phyloP scores from a whole-genome alignment of 2,113 vertebrate genomes.

The Myotis brandtii region DNA sequence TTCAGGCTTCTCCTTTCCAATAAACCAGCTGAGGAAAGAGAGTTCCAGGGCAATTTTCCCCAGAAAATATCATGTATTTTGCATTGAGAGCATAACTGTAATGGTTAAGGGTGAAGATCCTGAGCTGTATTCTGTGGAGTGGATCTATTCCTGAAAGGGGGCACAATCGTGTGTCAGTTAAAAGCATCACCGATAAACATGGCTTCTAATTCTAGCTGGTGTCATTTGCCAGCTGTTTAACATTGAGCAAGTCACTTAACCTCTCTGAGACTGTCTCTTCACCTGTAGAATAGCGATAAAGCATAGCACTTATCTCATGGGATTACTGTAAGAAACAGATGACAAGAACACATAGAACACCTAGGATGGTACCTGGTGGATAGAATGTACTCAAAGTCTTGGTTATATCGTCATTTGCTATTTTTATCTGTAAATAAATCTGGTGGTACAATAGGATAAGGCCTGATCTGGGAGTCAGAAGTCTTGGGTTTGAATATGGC shows the following conservation, averaged over 20 bases:
- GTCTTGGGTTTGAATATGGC: background rate
- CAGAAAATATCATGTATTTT: background rate
- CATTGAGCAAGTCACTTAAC: background rate
- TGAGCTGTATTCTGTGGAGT: background rate
- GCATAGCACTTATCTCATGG: background rate
- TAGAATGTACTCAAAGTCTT: background rate
- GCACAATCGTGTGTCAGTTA: background rate
- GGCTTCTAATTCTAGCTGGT: background rate
- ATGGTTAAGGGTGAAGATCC: background rate
- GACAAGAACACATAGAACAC: background rate
- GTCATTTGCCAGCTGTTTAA: background rate
- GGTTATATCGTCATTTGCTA: background rate
- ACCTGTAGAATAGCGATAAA: background rate
- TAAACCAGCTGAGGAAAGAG: background rate
- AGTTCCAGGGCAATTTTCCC: background rate
- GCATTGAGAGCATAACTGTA: background rate
- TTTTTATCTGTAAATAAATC: constrained; percentile 29
- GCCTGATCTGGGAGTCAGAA: background rate
- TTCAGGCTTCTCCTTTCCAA: background rate
- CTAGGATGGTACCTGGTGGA: background rate
- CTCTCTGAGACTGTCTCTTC: background rate
- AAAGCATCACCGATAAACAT: background rate
- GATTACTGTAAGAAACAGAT: background rate
- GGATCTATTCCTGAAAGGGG: background rate
- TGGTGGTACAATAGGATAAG: background rate